Evolutionary conservation across 2,888 invertebrate species (phyloP).

Genomic region (Drosophila ustulata): DNA sequence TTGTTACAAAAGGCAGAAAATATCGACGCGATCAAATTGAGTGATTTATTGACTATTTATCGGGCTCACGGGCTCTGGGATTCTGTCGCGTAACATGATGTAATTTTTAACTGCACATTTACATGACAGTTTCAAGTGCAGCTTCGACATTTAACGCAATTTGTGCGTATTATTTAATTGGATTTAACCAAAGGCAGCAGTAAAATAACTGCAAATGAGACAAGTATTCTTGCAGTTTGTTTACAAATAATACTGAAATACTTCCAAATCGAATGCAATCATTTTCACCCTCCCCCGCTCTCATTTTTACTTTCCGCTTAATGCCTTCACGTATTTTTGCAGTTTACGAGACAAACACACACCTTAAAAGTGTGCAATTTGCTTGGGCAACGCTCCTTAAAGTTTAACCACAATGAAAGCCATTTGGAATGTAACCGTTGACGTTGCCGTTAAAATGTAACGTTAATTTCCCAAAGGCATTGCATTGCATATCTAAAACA

Average conservation of each 20-base stretch:
- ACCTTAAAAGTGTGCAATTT: slow-evolving; percentile 47
- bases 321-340: slow-evolving; percentile 6
- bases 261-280: not conserved
- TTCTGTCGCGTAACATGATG: slow-evolving; percentile 52
- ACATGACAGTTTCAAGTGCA: slow-evolving; percentile 48
- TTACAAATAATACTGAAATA: not conserved
- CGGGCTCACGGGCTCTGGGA: slow-evolving; percentile 22
- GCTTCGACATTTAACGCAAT: slow-evolving; percentile 10
- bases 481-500: slow-evolving; percentile 70
- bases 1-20: slow-evolving; percentile 56
- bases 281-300: not conserved
- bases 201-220: not conserved
- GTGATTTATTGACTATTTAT: slow-evolving; percentile 75
- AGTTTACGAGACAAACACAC: slow-evolving; percentile 29
- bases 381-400: slow-evolving; percentile 23
- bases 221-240: not conserved
- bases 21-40: slow-evolving; percentile 75
- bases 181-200: not conserved
- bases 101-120: slow-evolving; percentile 59
- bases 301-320: not conserved
- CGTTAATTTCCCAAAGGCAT: slow-evolving; percentile 74
- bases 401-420: slow-evolving; percentile 44
- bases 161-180: slow-evolving; percentile 7
- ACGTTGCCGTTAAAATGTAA: slow-evolving; percentile 61
- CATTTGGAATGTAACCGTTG: slow-evolving; percentile 25